Evolutionary conservation across 2,797 vertebrate genomes (phyloP).

Genomic region (Mycteria americana): DNA sequence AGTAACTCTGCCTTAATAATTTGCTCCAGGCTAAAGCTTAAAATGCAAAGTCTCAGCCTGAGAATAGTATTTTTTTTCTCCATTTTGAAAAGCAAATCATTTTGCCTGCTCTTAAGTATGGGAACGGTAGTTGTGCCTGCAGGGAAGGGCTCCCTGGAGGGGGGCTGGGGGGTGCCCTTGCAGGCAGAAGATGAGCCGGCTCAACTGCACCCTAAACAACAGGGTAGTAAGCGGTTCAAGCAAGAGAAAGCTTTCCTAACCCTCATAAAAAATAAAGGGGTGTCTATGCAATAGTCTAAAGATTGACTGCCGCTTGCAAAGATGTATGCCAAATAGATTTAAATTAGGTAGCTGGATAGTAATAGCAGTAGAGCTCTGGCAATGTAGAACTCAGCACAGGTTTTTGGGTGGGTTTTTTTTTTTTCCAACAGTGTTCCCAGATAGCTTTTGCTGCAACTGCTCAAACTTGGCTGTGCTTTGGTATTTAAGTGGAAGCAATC

Average conservation of each 20-base stretch:
- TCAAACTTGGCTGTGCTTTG: constrained; percentile 46
- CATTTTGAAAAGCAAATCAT: constrained; percentile 58
- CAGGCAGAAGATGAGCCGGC: background rate
- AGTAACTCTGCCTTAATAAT: constrained; percentile 66
- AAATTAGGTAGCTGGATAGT: background rate
- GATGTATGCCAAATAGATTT: background rate
- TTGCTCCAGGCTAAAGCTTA: constrained; percentile 67
- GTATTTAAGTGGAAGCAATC: constrained; percentile 31
- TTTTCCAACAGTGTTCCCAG: background rate
- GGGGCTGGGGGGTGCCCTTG: background rate
- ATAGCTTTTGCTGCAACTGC: constrained; percentile 31
- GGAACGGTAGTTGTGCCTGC: background rate
- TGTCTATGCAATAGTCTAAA: background rate
- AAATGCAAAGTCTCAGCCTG: constrained; percentile 63
- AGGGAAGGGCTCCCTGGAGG: constrained; percentile 9
- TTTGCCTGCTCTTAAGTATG: background rate
- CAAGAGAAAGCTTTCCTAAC: background rate
- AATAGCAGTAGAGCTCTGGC: background rate
- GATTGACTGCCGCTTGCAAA: background rate
- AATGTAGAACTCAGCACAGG: background rate
- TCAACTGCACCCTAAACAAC: background rate
- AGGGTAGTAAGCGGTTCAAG: background rate
- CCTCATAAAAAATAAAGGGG: background rate
- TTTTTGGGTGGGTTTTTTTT: background rate
- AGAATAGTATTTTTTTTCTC: constrained; percentile 33